Base-by-base conservation (phyloP, 2,797 vertebrate species). In the Coranthus polyacanthus region DNA sequence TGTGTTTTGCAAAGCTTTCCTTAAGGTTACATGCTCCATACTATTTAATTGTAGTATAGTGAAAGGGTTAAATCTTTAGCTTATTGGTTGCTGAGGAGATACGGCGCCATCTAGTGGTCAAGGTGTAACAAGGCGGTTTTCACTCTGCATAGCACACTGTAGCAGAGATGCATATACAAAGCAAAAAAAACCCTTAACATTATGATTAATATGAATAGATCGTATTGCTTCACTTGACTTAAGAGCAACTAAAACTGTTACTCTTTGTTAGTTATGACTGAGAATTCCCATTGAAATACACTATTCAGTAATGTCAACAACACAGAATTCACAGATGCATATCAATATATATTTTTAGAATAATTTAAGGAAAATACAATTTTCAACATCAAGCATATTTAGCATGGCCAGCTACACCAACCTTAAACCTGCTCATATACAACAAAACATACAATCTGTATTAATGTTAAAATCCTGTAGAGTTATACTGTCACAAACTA, bases 331-430 rank as follows among this genome's bases (percentile, higher is more conserved):
- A 59, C 54, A 58, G 67, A 86, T 86, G 77, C 71, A 81, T 88
- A 82, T 72, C 45, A 63, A 81, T 90, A 74, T 90, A 81, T 89
- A 85, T 88, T 78, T 84, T 82, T 52, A 84, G 66, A 67, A 89
- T 87, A 85, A 83, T 86, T 86, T 77, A 83, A 81, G 84, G 88
- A 91, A 91, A 91, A 90, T 89, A 89, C 82, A 77, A 58, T 78
- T 91, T 86, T 77, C 50, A 81, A 90, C 90, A 89, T 82, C 50
- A 71, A 89, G 74, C 88, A 84, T 71, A 72, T 9, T 84, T 82
- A 92, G 78, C 71, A 75, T 24, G 74, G 52, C 65, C 69, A 77
- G 42, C 75, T 62, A 81, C 55, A 70, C 78, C 58, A 68, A 86
- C 82, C 45, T 16, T 17, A 78, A 83, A 81, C 21, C 54, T 79